Base-by-base conservation (phyloP, 2,888 invertebrate genomes). In the Mylabris sibirica region DNA sequence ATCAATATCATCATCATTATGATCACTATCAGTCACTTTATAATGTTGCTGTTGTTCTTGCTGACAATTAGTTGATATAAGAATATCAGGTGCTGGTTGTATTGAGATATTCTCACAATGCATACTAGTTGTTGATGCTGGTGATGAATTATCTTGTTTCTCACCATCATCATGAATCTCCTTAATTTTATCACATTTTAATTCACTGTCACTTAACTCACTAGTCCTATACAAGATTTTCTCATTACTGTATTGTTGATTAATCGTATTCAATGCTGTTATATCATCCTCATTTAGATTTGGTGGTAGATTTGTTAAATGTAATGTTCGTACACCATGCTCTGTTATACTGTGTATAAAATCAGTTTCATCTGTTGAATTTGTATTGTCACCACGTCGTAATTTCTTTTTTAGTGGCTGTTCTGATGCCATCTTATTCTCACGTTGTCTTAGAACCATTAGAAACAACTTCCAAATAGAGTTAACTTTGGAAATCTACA, bases 361-460 rank as follows among this genome's bases (percentile, higher is more conserved):
- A 65, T 88, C 88, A 65, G 86, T 86, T 72, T 89, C 89, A 73
- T 90, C 90, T 22, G 74, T 60, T 62, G 88, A 88, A 72, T 89
- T 88, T 11, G 89, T 88, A 76, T 91, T 85, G 70, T 85, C 87
- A 61, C 83, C 85, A 76, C 93, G 90, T 80, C 93, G 90, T 82
- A 92, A 91, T 83, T 94, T 92, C 87, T 95, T 95, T 83, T 93
- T 94, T 78, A 92, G 91, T 76, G 95, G 95, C 86, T 94, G 94
- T 85, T 93, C 92, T 77, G 90, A 90, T 81, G 89, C 68, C 69
- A 71, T 71, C 66, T 68, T 70, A 66, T 59, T 66, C 17, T 70
- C 67, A 44, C 65, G 65, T 59, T 72, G 66, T 70, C 68, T 69
- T 69, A 72, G 72, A 71, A 75, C 75, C 75, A 75, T 75, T 74